Evolutionary conservation across 2,113 vertebrate species (phyloP).

Genomic region (Siphamia tubifer): DNA sequence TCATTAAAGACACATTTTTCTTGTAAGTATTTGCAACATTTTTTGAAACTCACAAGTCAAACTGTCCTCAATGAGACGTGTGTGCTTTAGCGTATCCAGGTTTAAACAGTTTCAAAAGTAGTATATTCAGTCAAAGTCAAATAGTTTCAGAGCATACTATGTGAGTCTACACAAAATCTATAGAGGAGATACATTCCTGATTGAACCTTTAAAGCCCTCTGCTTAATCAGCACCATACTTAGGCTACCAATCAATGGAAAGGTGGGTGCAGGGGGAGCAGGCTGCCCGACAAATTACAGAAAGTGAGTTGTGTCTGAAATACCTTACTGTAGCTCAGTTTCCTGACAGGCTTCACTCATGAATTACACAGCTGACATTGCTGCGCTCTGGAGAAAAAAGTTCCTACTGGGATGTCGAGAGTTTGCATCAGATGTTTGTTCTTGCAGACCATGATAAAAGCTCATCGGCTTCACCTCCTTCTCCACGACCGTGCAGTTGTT

Average conservation of each 20-base stretch:
- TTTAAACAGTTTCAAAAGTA: neutral
- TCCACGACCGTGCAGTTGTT: neutral
- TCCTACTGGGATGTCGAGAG: slow-evolving; percentile 38
- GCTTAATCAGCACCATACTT: slow-evolving; percentile 60
- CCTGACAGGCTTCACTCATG: slow-evolving; percentile 53
- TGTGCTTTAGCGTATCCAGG: too few species aligned
- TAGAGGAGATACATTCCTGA: slow-evolving; percentile 26
- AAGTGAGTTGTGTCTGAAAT: slow-evolving; percentile 9
- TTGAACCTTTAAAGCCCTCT: slow-evolving; percentile 29
- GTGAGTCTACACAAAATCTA: slow-evolving; percentile 29
- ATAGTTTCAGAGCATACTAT: neutral
- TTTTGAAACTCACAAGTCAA: too few species aligned
- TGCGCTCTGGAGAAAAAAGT: slow-evolving; percentile 9
- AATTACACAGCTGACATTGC: slow-evolving; percentile 37
- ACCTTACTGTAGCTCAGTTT: neutral
- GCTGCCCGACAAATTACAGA: slow-evolving; percentile 27
- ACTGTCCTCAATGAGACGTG: too few species aligned
- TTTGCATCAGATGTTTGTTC: slow-evolving; percentile 60
- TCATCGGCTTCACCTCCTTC: neutral
- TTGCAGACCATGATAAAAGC: slow-evolving; percentile 33
- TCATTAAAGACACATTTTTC: too few species aligned
- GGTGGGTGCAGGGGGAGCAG: slow-evolving; percentile 8
- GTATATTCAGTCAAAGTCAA: slow-evolving; percentile 33
- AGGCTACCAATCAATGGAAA: slow-evolving; percentile 52
- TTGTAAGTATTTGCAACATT: too few species aligned